Percentiles rank a stretch among this genome's conserved stretches.
These are phyloP conservation scores for Tenthredo scrophulariae DNA, from an alignment of 2,888 invertebrate species.

Conservation along the genomic window DNA sequence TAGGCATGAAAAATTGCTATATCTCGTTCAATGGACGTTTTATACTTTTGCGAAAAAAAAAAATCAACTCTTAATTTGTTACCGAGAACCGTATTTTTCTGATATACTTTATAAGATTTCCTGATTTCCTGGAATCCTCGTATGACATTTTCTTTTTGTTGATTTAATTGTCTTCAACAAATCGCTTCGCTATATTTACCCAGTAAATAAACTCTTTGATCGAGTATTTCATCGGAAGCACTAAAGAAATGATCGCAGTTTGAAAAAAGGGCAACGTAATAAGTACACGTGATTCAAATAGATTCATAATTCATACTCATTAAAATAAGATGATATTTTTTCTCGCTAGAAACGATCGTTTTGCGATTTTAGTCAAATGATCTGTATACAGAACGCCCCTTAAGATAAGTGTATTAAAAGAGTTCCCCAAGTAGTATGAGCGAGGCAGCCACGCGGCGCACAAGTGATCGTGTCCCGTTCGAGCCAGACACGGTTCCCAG, in stretches of 20 bases:
- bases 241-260: background rate
- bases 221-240: no score
- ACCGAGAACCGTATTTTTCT: no score
- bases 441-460: conserved; percentile 5
- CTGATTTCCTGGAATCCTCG: background rate
- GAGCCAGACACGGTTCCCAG: conserved; percentile 16
- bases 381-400: background rate
- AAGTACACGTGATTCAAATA: background rate
- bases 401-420: conserved; percentile 37
- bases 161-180: no score
- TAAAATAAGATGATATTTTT: background rate
- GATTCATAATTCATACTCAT: background rate
- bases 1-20: no score
- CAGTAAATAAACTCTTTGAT: no score
- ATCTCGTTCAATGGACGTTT: no score
- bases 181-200: no score
- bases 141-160: background rate
- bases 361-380: conserved; percentile 4
- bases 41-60: no score
- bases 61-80: no score
- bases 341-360: background rate
- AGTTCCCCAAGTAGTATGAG: background rate
- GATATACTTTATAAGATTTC: no score
- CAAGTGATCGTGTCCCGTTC: conserved; percentile 47
- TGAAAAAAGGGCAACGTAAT: background rate